Evolutionary conservation across 2,888 invertebrate genomes (phyloP).

Genomic region (Matsumyia berberina): DNA sequence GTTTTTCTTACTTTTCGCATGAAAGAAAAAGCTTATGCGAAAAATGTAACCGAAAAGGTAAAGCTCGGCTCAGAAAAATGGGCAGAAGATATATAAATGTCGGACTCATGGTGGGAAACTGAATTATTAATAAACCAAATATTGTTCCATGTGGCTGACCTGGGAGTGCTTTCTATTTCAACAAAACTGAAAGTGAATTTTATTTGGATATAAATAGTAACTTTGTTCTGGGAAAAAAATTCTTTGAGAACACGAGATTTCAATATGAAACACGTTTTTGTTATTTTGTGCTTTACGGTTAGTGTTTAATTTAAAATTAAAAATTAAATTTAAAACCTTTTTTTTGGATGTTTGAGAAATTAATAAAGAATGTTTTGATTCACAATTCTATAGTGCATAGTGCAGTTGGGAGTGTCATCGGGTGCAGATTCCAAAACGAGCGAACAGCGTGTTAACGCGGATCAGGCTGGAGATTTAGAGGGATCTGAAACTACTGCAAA

Average conservation of each 20-base stretch:
- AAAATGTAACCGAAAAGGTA: conserved; percentile 27
- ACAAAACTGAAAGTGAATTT: conserved; percentile 35
- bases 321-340: not conserved
- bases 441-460: not conserved
- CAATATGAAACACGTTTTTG: conserved; percentile 37
- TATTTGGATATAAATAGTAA: not conserved
- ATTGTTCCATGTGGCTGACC: conserved; percentile 74
- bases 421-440: not conserved
- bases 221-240: not conserved
- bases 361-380: not conserved
- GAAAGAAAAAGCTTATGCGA: conserved; percentile 51
- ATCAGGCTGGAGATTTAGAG: conserved; percentile 78
- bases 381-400: conserved; percentile 34
- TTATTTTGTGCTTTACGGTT: conserved; percentile 55
- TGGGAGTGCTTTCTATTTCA: conserved; percentile 34
- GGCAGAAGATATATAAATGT: conserved; percentile 77
- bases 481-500: conserved; percentile 82
- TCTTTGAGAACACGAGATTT: not conserved
- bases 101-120: conserved; percentile 68
- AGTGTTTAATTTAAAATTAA: conserved; percentile 19
- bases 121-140: conserved; percentile 76
- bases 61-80: conserved; percentile 54
- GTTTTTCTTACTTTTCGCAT: conserved; percentile 41
- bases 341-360: no score
- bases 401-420: conserved; percentile 1